phyloP scores from a whole-genome alignment of 2,113 vertebrate genomes.

The Bostrychus sinensis region DNA sequence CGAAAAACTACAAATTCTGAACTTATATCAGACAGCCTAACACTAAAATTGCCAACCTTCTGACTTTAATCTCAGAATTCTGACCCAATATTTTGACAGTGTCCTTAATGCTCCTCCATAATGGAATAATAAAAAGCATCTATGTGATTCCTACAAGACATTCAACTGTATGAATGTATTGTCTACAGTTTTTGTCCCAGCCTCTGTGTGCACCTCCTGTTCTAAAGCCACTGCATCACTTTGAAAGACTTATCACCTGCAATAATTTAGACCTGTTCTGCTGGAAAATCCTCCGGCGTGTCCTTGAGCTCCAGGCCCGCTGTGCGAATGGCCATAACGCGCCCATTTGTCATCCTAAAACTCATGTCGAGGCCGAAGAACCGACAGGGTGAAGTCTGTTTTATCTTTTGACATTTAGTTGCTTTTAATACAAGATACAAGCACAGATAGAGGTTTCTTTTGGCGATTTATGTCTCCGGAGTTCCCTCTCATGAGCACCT shows the following conservation, averaged over 20 bases:
- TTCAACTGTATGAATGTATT: conserved; percentile 39
- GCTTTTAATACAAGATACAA: conserved; percentile 43
- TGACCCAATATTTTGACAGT: too few relatives aligned
- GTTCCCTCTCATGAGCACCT: background rate
- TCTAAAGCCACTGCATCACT: conserved; percentile 35
- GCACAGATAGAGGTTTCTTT: conserved; percentile 8
- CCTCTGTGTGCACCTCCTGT: conserved; percentile 19
- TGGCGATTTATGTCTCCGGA: conserved; percentile 22
- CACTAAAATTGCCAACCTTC: too few relatives aligned
- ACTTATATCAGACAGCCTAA: too few relatives aligned
- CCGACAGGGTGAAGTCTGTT: conserved; percentile 29
- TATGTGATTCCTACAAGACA: conserved; percentile 23
- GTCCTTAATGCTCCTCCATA: background rate
- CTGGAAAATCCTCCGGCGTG: conserved; percentile 52
- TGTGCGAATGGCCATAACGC: conserved; percentile 44
- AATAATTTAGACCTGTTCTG: conserved; percentile 53
- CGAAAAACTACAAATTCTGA: too few relatives aligned
- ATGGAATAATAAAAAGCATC: conserved; percentile 30
- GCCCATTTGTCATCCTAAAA: conserved; percentile 58
- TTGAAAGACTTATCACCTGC: conserved; percentile 51
- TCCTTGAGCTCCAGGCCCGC: conserved; percentile 55
- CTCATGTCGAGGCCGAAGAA: conserved; percentile 25
- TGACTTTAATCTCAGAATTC: too few relatives aligned
- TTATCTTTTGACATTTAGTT: conserved; percentile 49
- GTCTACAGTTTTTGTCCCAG: conserved; percentile 14